Evolutionary conservation across 2,888 invertebrate species (phyloP).

Genomic region (Callimorpha dominula): DNA sequence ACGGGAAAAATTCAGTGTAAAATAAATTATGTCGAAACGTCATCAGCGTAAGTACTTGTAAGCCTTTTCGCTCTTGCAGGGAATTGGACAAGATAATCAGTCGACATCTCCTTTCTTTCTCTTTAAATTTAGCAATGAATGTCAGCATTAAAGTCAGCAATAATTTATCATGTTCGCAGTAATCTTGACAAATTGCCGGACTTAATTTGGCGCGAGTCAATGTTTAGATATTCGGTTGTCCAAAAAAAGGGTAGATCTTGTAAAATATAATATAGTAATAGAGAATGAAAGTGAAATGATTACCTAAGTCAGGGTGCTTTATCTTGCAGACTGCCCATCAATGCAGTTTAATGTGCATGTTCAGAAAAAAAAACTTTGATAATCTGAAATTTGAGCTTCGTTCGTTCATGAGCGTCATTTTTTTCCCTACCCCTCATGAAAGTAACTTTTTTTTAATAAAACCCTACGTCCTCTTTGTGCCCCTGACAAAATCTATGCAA

Average conservation of each 20-base stretch:
- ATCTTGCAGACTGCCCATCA: too few relatives aligned
- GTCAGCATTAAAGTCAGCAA: constrained; percentile 26
- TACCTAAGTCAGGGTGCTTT: too few relatives aligned
- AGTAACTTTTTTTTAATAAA: too few relatives aligned
- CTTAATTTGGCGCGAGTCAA: constrained; percentile 13
- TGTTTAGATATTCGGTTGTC: background rate
- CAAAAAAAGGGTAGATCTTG: background rate
- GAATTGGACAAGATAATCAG: constrained; percentile 16
- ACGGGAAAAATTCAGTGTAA: background rate
- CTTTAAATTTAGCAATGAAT: constrained; percentile 29
- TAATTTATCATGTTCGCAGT: constrained; percentile 39
- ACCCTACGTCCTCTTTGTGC: too few relatives aligned
- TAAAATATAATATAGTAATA: too few relatives aligned
- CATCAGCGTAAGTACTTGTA: constrained; percentile 5
- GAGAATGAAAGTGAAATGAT: too few relatives aligned
- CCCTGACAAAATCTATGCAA: too few relatives aligned
- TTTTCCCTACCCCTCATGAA: too few relatives aligned
- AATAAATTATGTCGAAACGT: background rate
- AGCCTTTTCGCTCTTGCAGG: constrained; percentile 2
- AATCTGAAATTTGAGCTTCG: too few relatives aligned
- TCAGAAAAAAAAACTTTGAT: too few relatives aligned
- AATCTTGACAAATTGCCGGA: constrained; percentile 46
- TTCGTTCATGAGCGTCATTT: too few relatives aligned
- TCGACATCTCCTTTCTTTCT: constrained; percentile 9
- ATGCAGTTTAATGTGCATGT: too few relatives aligned